Conservation (phyloP, 2,888 invertebrate genomes). For the Hoplodrina blanda region DNA sequence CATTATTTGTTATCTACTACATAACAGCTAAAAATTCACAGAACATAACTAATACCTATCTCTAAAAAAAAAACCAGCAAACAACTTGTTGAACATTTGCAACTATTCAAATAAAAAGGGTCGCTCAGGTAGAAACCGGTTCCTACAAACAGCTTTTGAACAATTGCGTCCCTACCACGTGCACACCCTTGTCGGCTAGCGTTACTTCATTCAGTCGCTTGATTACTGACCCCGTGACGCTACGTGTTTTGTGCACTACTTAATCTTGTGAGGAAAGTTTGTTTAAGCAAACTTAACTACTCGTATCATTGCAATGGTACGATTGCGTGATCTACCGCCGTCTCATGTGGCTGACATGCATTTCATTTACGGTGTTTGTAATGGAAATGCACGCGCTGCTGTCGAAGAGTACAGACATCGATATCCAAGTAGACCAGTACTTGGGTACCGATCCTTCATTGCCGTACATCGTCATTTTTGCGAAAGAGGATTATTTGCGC, state of each 20-base stretch:
- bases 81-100: constrained; percentile 1
- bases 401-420: too few relatives aligned
- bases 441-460: too few relatives aligned
- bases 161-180: constrained; percentile 7
- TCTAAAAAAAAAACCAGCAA: background rate
- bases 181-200: constrained; percentile 2
- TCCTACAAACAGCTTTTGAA: constrained; percentile 1
- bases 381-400: too few relatives aligned
- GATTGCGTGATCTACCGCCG: constrained; percentile 9
- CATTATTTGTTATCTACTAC: background rate
- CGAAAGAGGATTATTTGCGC: too few relatives aligned
- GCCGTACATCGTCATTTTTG: too few relatives aligned
- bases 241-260: constrained; percentile 9
- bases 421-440: too few relatives aligned
- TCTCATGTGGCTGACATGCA: constrained; percentile 7
- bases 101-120: constrained; percentile 2
- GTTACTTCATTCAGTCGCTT: constrained; percentile 1
- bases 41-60: constrained; percentile 9
- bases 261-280: constrained; percentile 13
- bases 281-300: too few relatives aligned
- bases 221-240: constrained; percentile 10
- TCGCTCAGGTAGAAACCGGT: constrained; percentile 6
- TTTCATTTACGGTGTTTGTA: too few relatives aligned
- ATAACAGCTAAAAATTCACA: constrained; percentile 3
- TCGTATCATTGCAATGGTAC: constrained; percentile 8